These are phyloP conservation scores for Aythya baeri DNA, from an alignment of 2,113 vertebrate genomes.

Conservation along the genomic window DNA sequence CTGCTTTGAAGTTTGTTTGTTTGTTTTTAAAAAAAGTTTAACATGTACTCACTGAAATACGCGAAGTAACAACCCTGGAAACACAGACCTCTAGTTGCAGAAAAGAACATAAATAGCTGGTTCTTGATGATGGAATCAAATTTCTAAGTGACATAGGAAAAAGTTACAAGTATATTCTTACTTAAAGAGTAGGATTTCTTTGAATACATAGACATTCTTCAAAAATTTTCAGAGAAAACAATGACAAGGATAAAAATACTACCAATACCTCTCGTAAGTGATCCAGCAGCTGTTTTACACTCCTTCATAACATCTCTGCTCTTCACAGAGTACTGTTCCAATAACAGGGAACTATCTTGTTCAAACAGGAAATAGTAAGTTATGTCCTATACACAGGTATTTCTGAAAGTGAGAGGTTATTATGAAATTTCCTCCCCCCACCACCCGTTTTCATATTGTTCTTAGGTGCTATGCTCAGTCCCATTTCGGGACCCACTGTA, in stretches of 20 bases:
- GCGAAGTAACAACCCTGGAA: neutral
- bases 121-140: neutral
- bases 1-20: neutral
- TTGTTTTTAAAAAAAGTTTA: neutral
- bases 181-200: neutral
- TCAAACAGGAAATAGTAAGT: neutral
- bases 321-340: neutral
- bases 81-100: neutral
- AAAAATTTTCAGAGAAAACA: neutral
- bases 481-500: neutral
- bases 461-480: neutral
- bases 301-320: neutral
- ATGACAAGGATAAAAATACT: neutral
- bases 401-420: neutral
- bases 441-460: neutral
- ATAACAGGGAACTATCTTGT: neutral
- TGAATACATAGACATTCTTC: neutral
- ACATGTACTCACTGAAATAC: neutral
- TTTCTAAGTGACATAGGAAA: neutral
- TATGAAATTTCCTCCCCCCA: neutral
- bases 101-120: neutral
- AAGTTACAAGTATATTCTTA: neutral
- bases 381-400: neutral
- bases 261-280: neutral
- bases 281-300: neutral